Evolutionary conservation across 2,888 invertebrate genomes (phyloP).

Genomic region (Lordiphosa fenestrarum): DNA sequence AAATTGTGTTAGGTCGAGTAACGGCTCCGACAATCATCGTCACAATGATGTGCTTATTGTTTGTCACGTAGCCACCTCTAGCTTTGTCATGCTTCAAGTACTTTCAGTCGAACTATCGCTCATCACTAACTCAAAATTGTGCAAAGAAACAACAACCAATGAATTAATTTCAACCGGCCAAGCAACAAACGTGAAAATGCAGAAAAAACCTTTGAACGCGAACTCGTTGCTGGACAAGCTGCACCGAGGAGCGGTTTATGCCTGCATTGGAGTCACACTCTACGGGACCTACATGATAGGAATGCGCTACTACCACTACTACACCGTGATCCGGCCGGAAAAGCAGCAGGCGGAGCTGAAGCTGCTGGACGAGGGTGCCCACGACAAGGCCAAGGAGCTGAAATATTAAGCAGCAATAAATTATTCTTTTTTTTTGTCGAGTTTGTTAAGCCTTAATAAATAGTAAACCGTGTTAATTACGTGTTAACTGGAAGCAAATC

Average conservation of each 20-base stretch:
- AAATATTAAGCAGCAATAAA: constrained; percentile 55
- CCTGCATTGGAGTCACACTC: constrained; percentile 82
- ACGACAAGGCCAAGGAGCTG: constrained; percentile 79
- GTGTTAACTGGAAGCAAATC: no score
- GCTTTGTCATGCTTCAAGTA: no score
- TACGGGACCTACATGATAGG: constrained; percentile 81
- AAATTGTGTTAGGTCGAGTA: no score
- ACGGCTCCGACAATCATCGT: no score
- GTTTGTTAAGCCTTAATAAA: constrained; percentile 60
- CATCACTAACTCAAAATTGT: no score
- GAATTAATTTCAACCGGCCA: no score
- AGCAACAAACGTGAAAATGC: constrained; percentile 56
- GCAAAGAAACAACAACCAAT: no score
- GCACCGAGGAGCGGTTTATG: constrained; percentile 82
- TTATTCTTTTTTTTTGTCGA: constrained; percentile 24
- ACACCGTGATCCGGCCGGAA: constrained; percentile 81
- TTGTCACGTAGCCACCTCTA: no score
- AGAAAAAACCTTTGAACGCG: constrained; percentile 71
- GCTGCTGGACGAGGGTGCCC: constrained; percentile 81
- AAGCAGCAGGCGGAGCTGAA: constrained; percentile 79
- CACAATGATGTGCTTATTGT: no score
- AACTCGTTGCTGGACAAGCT: constrained; percentile 80
- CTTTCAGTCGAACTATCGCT: no score
- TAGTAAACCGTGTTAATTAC: constrained; percentile 17
- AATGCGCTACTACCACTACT: constrained; percentile 81